These are phyloP conservation scores for Oppia nitens DNA, from an alignment of 1,140 invertebrate species.

Conservation along the genomic window DNA sequence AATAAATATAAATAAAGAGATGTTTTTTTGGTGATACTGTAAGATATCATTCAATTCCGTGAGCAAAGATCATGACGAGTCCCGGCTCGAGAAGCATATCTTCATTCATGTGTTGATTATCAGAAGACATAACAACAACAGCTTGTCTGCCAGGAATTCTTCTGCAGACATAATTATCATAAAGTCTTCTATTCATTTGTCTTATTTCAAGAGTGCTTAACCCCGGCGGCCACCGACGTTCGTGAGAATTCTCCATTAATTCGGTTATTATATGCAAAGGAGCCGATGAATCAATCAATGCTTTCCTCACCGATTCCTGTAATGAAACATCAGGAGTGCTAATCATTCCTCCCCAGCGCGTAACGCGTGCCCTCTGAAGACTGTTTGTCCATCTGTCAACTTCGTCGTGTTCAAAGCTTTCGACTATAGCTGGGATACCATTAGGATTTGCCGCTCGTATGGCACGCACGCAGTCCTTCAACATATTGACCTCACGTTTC, in stretches of 20 bases:
- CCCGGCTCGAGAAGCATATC: constrained; percentile 91
- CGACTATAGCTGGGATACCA: constrained; percentile 58
- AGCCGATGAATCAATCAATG: constrained; percentile 76
- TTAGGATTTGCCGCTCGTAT: constrained; percentile 74
- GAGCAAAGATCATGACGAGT: constrained; percentile 96
- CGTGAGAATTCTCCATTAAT: constrained; percentile 92
- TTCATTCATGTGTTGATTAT: constrained; percentile 83
- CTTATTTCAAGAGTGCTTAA: constrained; percentile 79
- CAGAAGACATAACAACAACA: constrained; percentile 79
- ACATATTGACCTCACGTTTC: constrained; percentile 62
- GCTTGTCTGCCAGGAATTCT: constrained; percentile 61
- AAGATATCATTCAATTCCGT: constrained; percentile 62
- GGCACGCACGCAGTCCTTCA: constrained; percentile 80
- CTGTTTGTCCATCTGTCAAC: constrained; percentile 72
- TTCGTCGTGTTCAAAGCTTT: constrained; percentile 82
- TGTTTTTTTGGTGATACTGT: no score
- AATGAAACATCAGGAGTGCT: constrained; percentile 83
- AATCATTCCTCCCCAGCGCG: constrained; percentile 92
- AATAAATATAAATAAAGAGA: no score
- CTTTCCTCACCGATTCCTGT: constrained; percentile 75
- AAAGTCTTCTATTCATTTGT: constrained; percentile 66
- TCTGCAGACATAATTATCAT: constrained; percentile 86
- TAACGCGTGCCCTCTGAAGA: constrained; percentile 65
- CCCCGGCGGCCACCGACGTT: constrained; percentile 79
- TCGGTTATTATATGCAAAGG: constrained; percentile 79